Evolutionary conservation across 2,888 invertebrate genomes (phyloP).

Genomic region (Mayetiola destructor): DNA sequence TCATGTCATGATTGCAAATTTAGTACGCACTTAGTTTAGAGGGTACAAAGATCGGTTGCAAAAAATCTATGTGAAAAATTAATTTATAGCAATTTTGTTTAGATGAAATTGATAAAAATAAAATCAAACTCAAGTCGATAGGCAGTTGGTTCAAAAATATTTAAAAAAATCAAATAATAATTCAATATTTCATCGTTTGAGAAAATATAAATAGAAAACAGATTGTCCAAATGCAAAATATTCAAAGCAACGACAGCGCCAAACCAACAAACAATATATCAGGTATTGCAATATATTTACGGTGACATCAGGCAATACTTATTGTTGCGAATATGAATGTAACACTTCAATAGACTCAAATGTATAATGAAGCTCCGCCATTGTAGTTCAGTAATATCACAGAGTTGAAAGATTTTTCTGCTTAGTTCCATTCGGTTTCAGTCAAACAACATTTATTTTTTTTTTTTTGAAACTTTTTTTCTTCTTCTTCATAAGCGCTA

Average conservation of each 20-base stretch:
- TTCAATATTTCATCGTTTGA: neutral
- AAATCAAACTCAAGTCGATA: neutral
- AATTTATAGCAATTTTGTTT: neutral
- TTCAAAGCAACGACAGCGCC: neutral
- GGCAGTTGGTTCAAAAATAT: neutral
- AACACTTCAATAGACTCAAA: conserved; percentile 2
- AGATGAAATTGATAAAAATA: neutral
- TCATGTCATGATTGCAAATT: conserved; percentile 1
- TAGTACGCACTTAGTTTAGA: neutral
- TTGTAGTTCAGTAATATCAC: conserved; percentile 14
- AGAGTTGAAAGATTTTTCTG: conserved; percentile 8
- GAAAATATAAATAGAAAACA: neutral
- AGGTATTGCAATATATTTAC: neutral
- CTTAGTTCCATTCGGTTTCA: conserved; percentile 5
- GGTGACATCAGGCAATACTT: conserved; percentile 1
- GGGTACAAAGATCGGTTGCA: neutral
- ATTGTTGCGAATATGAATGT: conserved; percentile 1
- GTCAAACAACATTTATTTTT: too few relatives aligned
- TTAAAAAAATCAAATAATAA: neutral
- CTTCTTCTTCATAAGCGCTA: neutral
- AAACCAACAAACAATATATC: neutral
- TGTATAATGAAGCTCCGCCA: conserved; percentile 16
- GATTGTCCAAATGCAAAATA: neutral
- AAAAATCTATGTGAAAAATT: neutral
- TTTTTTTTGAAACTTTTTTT: too few relatives aligned